Percentiles rank a stretch among this genome's conserved stretches.
Conservation (phyloP, 2,797 vertebrate species). For the Pelochelys cantorii region DNA sequence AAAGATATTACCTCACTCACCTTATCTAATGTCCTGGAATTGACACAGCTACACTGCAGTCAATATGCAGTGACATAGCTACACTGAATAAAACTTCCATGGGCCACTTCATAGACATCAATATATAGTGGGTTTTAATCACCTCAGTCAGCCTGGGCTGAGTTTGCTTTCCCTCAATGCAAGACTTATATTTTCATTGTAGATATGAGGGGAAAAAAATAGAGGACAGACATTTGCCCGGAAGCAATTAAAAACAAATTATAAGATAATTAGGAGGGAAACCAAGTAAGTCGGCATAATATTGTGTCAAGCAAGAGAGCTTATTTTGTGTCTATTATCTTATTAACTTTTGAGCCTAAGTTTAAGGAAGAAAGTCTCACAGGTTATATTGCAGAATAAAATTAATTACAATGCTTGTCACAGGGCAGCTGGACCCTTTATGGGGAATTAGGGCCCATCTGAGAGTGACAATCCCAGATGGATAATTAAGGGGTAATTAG, state of each 20-base stretch:
- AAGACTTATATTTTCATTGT: not conserved
- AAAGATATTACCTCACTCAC: not conserved
- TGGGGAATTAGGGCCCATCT: not conserved
- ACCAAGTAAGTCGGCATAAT: not conserved
- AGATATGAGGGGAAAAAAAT: not conserved
- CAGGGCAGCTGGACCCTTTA: not conserved
- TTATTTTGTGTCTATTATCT: not conserved
- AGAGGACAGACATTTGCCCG: not conserved
- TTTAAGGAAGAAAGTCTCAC: not conserved
- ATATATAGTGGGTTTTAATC: not conserved
- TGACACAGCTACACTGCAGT: too few relatives aligned
- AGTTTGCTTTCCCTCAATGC: not conserved
- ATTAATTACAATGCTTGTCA: not conserved
- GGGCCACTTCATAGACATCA: accelerated
- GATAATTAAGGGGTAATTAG: not conserved
- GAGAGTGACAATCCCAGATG: not conserved
- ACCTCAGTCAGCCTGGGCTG: not conserved
- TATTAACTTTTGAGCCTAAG: slow-evolving; percentile 1
- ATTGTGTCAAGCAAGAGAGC: not conserved
- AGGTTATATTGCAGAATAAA: not conserved
- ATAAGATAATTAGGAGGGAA: not conserved
- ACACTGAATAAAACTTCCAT: not conserved
- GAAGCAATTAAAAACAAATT: not conserved
- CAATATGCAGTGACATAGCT: too few relatives aligned
- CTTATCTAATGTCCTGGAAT: too few relatives aligned